Evolutionary conservation across 2,797 vertebrate species (phyloP).

Genomic region (Ataeniobius toweri): DNA sequence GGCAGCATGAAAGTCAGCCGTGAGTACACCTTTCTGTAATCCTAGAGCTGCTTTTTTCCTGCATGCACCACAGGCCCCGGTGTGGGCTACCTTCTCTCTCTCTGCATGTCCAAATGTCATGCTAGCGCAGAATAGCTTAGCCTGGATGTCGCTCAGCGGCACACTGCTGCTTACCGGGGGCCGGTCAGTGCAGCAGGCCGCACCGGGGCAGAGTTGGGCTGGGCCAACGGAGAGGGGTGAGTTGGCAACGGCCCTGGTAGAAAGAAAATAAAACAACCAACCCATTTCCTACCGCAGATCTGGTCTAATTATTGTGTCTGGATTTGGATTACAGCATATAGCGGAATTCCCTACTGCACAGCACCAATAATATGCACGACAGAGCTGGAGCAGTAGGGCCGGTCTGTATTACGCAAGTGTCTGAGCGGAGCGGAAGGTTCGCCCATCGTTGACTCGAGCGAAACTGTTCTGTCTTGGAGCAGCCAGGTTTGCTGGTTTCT

Average conservation of each 20-base stretch:
- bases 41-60: slow-evolving; percentile 17
- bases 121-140: slow-evolving; percentile 22
- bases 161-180: slow-evolving; percentile 2
- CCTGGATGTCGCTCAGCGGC: slow-evolving; percentile 11
- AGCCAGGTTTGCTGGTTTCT: slow-evolving; percentile 1
- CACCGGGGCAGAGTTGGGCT: slow-evolving; percentile 54
- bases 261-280: background rate
- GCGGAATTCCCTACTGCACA: slow-evolving; percentile 24
- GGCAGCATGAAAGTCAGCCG: slow-evolving; percentile 99
- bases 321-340: slow-evolving; percentile 18
- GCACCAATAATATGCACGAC: slow-evolving; percentile 25
- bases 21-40: slow-evolving; percentile 82
- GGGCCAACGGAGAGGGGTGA: slow-evolving; percentile 49
- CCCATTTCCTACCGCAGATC: slow-evolving; percentile 20
- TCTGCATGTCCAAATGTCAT: slow-evolving; percentile 27
- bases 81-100: slow-evolving; percentile 20
- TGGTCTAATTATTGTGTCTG: slow-evolving; percentile 12
- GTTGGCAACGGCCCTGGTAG: slow-evolving; percentile 53
- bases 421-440: slow-evolving; percentile 61
- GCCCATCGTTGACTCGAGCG: slow-evolving; percentile 56
- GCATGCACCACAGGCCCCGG: slow-evolving; percentile 46
- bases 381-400: slow-evolving; percentile 43
- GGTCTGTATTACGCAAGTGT: slow-evolving; percentile 75
- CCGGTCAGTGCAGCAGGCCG: slow-evolving; percentile 35
- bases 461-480: slow-evolving; percentile 30